Conservation (phyloP, 2,113 vertebrate species). For the Hippoglossus stenolepis region DNA sequence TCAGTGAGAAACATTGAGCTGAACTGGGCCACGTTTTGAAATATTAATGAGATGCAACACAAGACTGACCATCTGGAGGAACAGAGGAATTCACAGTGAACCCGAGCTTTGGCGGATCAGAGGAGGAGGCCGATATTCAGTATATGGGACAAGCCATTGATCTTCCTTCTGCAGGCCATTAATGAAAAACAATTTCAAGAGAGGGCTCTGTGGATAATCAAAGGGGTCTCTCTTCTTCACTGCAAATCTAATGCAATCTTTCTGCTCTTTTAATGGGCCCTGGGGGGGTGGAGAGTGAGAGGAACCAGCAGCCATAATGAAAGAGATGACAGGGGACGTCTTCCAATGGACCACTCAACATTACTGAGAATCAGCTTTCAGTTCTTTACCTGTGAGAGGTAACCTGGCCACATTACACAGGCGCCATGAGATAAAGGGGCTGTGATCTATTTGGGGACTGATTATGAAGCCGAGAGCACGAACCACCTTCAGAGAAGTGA, state of each 20-base stretch:
- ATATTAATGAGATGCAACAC: conserved; percentile 57
- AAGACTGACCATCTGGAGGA: conserved; percentile 59
- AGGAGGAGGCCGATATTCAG: conserved; percentile 13
- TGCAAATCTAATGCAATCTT: conserved; percentile 43
- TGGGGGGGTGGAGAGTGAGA: neutral
- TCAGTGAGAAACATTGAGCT: conserved; percentile 43
- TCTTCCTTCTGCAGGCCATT: conserved; percentile 49
- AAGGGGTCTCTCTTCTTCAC: conserved; percentile 46
- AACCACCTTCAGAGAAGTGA: conserved; percentile 13
- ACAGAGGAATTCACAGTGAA: conserved; percentile 34
- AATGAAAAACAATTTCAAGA: conserved; percentile 58
- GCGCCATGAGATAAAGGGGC: conserved; percentile 8
- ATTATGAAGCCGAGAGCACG: neutral
- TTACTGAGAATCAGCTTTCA: conserved; percentile 26
- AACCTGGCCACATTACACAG: conserved; percentile 14
- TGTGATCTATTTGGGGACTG: neutral
- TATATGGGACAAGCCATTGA: conserved; percentile 51
- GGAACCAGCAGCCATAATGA: conserved; percentile 49
- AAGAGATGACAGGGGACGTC: conserved; percentile 36
- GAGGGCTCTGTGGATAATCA: conserved; percentile 51
- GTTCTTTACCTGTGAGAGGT: conserved; percentile 7
- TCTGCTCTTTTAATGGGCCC: conserved; percentile 54
- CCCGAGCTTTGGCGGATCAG: conserved; percentile 4
- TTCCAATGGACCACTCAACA: conserved; percentile 29
- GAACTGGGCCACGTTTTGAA: conserved; percentile 50